Base-by-base conservation (phyloP, 1,140 invertebrate genomes). In the Spodoptera frugiperda region DNA sequence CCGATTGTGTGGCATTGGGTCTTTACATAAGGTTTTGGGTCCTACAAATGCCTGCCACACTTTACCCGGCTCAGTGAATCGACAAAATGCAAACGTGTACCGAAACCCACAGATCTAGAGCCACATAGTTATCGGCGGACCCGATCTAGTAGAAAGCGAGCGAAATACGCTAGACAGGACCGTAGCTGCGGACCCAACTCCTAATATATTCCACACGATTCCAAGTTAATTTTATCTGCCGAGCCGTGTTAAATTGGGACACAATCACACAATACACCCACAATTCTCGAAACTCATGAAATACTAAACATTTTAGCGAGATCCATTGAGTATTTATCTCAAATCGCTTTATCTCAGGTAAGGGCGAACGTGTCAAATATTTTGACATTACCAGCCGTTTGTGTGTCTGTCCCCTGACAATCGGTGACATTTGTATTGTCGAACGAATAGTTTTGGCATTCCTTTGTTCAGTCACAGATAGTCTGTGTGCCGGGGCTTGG, bases 401-500 rank as follows among this genome's bases (percentile, higher is more conserved):
- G 25, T 15, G 5, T 21, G 54, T 19, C 39, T 73, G 25, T 73
- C 55, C 71, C 55, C n/a, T 61, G 55, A 73, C 71, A 67, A 49
- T 57, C 33, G 19, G 17, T 57, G 71, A 73, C 46, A 73, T 61
- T 48, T 73, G 53, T 61, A 61, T 61, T 73, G 71, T 73, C 19
- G 25, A 67, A 67, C 44, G 63, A 73, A 72, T 57, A 72, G 53
- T 61, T 73, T 73, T 73, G 71, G 61, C 55, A 61, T 73, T 73
- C 55, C 71, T 61, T 73, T 73, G 71, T 73, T 55, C 39, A 17
- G 55, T 21, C 44, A 14, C 15, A 73, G 70, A 61, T 61, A 73
- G 48, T n/a, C 33, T 25, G 19, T 73, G 39, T 73, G 54, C 46
- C 39, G 21, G 2, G 33, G 5, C 12, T 48, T 59, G 54, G 54